A percentile compares a stretch with the other conserved stretches of the same genome.
Conservation (phyloP, 1,140 invertebrate species). For the Mamestra configurata region DNA sequence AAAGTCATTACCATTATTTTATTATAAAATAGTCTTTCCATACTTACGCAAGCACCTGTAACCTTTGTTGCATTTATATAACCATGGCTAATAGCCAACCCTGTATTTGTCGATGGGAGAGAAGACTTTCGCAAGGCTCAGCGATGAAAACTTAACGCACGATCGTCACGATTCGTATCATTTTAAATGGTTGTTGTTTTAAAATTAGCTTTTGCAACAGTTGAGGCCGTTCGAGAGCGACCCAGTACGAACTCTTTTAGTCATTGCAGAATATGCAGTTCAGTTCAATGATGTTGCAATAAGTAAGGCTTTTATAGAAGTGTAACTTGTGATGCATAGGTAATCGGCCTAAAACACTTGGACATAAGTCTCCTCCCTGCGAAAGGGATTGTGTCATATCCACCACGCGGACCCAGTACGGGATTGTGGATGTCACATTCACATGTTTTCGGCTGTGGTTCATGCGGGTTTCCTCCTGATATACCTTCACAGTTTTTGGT, state of each 20-base stretch:
- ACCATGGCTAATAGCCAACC: conserved; percentile 9
- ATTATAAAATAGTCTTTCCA: background rate
- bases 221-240: conserved; percentile 14
- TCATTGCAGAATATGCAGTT: conserved; percentile 9
- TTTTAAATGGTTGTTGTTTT: conserved; percentile 56
- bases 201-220: conserved; percentile 48
- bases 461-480: no score
- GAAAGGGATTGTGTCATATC: no score
- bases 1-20: background rate
- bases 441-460: no score
- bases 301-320: conserved; percentile 6
- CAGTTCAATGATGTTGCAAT: conserved; percentile 14
- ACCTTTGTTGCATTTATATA: conserved; percentile 3
- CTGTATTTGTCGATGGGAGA: conserved; percentile 19
- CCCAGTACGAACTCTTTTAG: background rate
- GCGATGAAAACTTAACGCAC: conserved; percentile 49
- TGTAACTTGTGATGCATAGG: background rate
- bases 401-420: no score
- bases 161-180: conserved; percentile 53
- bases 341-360: no score
- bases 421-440: no score
- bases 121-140: conserved; percentile 48
- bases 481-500: no score
- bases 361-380: no score
- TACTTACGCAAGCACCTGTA: background rate